Evolutionary conservation across 2,888 invertebrate genomes (phyloP).

Genomic region (Morpho helenor): DNA sequence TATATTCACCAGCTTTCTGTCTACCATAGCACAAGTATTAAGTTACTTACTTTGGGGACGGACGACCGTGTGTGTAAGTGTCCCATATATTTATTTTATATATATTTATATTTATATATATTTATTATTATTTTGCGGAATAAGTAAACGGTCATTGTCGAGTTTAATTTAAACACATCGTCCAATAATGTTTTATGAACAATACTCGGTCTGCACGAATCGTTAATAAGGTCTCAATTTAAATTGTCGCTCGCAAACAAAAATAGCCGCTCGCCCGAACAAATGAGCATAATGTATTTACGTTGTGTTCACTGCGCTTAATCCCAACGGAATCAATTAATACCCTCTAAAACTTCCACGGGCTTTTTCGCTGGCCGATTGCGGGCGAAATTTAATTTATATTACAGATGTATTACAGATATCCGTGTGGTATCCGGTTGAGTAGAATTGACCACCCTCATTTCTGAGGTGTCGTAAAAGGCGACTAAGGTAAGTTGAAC

Average conservation of each 20-base stretch:
- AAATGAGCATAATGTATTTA: conserved; percentile 19
- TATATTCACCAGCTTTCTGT: too few relatives aligned
- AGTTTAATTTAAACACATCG: neutral
- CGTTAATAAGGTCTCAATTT: conserved; percentile 6
- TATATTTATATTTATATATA: too few relatives aligned
- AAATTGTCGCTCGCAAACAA: conserved; percentile 10
- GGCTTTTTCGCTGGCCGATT: conserved; percentile 1
- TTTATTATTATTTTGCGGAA: too few relatives aligned
- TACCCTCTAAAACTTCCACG: conserved; percentile 16
- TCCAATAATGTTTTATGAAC: neutral
- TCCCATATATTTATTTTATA: too few relatives aligned
- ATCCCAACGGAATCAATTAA: conserved; percentile 18
- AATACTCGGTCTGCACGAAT: neutral
- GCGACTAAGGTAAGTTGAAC: too few relatives aligned
- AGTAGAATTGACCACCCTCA: too few relatives aligned
- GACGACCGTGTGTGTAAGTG: too few relatives aligned
- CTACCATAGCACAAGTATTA: too few relatives aligned
- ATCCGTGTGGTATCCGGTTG: too few relatives aligned
- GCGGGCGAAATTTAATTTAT: conserved; percentile 3
- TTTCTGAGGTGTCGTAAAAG: too few relatives aligned
- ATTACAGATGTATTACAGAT: conserved; percentile 3
- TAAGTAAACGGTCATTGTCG: too few relatives aligned
- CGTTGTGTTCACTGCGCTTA: conserved; percentile 14
- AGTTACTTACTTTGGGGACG: too few relatives aligned
- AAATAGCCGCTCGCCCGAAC: conserved; percentile 11